These are phyloP conservation scores for Gonioctena quinquepunctata DNA, from an alignment of 1,140 invertebrate genomes.

Conservation along the genomic window DNA sequence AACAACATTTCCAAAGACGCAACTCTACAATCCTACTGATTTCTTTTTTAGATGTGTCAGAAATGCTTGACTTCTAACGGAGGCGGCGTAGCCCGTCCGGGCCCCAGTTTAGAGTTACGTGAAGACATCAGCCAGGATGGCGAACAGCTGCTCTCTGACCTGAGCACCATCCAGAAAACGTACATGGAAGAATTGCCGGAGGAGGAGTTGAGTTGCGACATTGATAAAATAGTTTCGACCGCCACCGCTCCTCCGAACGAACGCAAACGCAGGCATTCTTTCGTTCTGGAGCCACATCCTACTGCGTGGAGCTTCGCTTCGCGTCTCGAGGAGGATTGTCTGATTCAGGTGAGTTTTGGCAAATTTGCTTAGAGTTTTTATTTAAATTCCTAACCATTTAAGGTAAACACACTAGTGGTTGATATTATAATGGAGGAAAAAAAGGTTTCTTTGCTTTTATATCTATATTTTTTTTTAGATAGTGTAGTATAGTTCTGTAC, in stretches of 20 bases:
- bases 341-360: constrained; percentile 35
- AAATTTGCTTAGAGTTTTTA: too few relatives aligned
- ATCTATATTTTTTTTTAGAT: too few relatives aligned
- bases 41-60: constrained; percentile 23
- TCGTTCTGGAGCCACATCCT: constrained; percentile 8
- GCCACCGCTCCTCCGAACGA: constrained; percentile 25
- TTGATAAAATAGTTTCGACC: constrained; percentile 14
- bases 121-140: constrained; percentile 49
- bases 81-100: constrained; percentile 34
- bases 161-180: constrained; percentile 43
- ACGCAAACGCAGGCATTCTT: constrained; percentile 37
- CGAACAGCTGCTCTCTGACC: constrained; percentile 47
- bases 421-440: too few relatives aligned
- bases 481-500: too few relatives aligned
- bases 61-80: constrained; percentile 19
- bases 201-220: constrained; percentile 34
- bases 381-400: too few relatives aligned
- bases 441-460: too few relatives aligned
- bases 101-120: constrained; percentile 43
- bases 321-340: constrained; percentile 44
- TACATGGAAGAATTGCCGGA: constrained; percentile 44
- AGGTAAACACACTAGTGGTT: too few relatives aligned
- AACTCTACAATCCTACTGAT: too few relatives aligned
- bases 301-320: constrained; percentile 46
- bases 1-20: too few relatives aligned